Base-by-base conservation (phyloP, 2,888 invertebrate species). In the Pogonocherus hispidulus region DNA sequence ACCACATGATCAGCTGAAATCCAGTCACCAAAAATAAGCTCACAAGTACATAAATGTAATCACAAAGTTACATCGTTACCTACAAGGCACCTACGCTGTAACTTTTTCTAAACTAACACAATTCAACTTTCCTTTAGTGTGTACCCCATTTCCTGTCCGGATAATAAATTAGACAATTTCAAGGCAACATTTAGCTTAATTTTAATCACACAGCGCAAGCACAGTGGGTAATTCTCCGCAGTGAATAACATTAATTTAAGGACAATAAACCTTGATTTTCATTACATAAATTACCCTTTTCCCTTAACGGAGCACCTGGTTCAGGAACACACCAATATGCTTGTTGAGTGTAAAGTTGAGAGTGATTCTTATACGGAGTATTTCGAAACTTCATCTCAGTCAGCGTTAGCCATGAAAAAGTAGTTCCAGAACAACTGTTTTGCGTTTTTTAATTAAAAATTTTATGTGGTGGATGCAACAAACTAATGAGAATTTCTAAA, bases 201-300 rank as follows among this genome's bases (percentile, higher is more conserved):
- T 44, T 57, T 57, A 57, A 57, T 57, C 20, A 44, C 16, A 16
- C 57, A 16, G 22, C 16, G 9, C 46, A 35, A 23, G 47, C 32
- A 47, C 32, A 57, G 32, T 44, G 23, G 19, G 19, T 59, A 59
- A 57, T 59, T 32, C 47, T 46, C 47, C 35, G 27, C 14, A 9
- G 47, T 32, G 59, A 35, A 27, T 59, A 59, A 59, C 59, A 59
- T 59, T 59, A 59, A 47, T 59, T 59, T 44, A 6, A 27, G 22
- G 47, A 32, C 59, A 59, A 62, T 62, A 62, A 62, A 62, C 32
- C 51, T 32, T 49, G 62, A 62, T 62, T 62, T 51, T 62, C 62
- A 51, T 62, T 62, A 62, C 62, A 51, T 62, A 62, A 35, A 51
- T 62, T 62, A 22, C 16, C 51, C 19, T 22, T 18, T 35, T 62